Evolutionary conservation across 2,888 invertebrate genomes (phyloP), one percentile per base, ranked within the genome.

Genomic region (Timandra comae): DNA sequence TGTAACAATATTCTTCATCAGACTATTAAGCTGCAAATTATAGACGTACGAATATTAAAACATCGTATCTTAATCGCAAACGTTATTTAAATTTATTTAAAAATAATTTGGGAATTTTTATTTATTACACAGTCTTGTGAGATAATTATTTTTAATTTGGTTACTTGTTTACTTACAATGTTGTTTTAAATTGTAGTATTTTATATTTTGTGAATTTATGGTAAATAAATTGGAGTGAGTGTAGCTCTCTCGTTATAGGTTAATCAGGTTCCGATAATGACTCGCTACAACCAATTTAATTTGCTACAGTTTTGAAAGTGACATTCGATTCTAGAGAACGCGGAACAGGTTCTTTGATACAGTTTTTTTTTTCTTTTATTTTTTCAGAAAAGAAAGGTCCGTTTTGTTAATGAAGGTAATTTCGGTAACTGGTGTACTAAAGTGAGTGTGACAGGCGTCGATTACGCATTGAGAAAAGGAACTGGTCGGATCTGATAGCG

Each of bases 381-480:
- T 49, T 49, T 41, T 34, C 43, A 39, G 46, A 50, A 61, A 67
- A 63, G 65, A 69, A 69, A 66, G 69, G 56, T 50, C 46, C 55
- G 52, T 49, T 61, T 65, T 63, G 63, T 63, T 75, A 77, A 78
- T 78, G 59, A 74, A 66, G 62, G 71, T 57, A 74, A 74, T 77
- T 79, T 72, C 46, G 62, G 60, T 60, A 62, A 70, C 66, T 65
- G 67, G 58, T 37, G 60, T 68, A 60, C 67, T 71, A 74, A 73
- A 68, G 56, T 59, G 66, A 56, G 57, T 40, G 66, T 54, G 67
- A 65, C 63, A 49, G 60, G 57, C 58, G 52, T 67, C 62, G 64
- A 68, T 68, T 70, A 55, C 60, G 59, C 52, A 57, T 55, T 61
- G 55, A 63, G 52, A 54, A 49, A 50, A 49, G 37, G 24, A 43